A percentile compares a stretch with the other conserved stretches of the same genome.
Evolutionary conservation across 2,888 invertebrate species (phyloP).

Genomic region (Tetramorium bicarinatum): DNA sequence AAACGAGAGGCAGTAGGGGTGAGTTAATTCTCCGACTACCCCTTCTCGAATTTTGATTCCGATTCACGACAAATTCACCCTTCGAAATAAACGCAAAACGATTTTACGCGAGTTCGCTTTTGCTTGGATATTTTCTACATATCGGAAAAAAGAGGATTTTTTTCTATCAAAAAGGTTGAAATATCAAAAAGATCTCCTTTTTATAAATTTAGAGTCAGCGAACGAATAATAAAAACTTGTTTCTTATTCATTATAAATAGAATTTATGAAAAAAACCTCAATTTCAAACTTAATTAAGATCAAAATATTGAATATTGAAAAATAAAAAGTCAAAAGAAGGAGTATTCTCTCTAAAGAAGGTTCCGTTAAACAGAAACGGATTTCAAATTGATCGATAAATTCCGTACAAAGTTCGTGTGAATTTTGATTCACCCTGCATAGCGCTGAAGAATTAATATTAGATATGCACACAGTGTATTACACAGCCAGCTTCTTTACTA

Average conservation of each 20-base stretch:
- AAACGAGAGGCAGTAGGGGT: constrained; percentile 63
- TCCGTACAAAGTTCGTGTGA: background rate
- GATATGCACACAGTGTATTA: background rate
- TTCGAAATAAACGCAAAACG: constrained; percentile 3
- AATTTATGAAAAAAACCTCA: background rate
- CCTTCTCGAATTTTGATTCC: constrained; percentile 44
- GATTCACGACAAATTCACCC: constrained; percentile 15
- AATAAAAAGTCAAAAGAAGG: background rate
- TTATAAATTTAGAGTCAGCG: background rate
- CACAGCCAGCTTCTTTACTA: constrained; percentile 13
- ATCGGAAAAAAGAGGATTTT: background rate
- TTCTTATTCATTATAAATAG: background rate
- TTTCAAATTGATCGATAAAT: background rate
- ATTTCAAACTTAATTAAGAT: background rate
- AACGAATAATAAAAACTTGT: background rate
- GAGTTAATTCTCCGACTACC: constrained; percentile 73
- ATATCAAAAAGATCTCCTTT: background rate
- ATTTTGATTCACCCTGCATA: background rate
- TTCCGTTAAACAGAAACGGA: constrained; percentile 6
- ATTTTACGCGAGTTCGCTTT: background rate
- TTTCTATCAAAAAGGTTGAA: background rate
- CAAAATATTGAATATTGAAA: background rate
- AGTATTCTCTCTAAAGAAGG: background rate
- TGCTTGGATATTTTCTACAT: background rate
- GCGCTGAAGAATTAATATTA: constrained; percentile 17